phyloP scores from a whole-genome alignment of 2,113 vertebrate genomes.

The Grantiella picta region DNA sequence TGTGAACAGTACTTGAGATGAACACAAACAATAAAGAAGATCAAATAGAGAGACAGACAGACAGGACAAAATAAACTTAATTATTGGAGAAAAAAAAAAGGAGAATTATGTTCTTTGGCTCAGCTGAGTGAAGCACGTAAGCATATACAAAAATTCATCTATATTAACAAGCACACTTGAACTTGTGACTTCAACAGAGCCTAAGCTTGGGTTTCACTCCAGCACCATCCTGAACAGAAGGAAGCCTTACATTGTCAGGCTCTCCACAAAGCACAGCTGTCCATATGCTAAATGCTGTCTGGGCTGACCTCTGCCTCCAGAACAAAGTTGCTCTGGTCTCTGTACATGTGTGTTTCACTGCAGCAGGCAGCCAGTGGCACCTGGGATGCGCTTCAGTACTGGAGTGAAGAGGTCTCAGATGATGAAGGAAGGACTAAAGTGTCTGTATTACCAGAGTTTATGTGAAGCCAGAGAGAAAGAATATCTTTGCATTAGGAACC shows the following conservation, averaged over 20 bases:
- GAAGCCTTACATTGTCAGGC: not conserved
- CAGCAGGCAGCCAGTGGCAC: rapidly evolving
- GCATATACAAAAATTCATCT: not conserved
- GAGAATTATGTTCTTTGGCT: not conserved
- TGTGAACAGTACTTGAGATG: not conserved
- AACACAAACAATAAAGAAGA: not conserved
- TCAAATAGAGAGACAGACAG: not conserved
- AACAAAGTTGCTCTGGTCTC: not conserved
- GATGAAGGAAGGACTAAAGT: not conserved
- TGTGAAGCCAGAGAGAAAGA: not conserved
- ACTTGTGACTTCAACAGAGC: not conserved
- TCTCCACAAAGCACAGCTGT: not conserved
- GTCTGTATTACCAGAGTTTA: not conserved
- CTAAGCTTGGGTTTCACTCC: not conserved
- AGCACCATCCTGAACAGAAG: not conserved
- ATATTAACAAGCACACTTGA: not conserved
- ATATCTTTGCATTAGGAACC: not conserved
- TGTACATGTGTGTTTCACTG: not conserved
- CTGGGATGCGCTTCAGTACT: not conserved
- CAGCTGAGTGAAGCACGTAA: not conserved
- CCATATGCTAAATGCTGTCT: not conserved
- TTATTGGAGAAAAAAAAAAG: not conserved
- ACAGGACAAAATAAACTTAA: not conserved
- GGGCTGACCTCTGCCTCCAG: not conserved
- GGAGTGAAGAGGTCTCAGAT: not conserved